phyloP scores from a whole-genome alignment of 2,113 vertebrate species.

The Seriola quinqueradiata region DNA sequence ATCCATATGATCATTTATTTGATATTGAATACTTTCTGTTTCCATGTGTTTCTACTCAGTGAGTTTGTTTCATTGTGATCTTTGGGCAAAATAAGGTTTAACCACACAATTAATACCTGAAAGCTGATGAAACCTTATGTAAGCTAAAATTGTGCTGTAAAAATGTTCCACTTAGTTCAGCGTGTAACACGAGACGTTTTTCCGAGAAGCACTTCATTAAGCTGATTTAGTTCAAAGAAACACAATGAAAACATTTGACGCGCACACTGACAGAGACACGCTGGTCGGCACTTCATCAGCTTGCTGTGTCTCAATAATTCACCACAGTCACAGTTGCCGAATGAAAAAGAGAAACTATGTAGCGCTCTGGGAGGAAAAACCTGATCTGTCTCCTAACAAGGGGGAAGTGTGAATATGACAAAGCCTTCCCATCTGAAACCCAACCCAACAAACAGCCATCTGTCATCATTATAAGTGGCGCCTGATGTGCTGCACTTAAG shows the following conservation, averaged over 20 bases:
- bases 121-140: slow-evolving; percentile 7
- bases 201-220: slow-evolving; percentile 49
- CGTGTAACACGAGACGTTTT: slow-evolving; percentile 54
- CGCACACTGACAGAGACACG: slow-evolving; percentile 18
- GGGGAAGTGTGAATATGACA: slow-evolving; percentile 82
- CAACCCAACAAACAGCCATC: slow-evolving; percentile 81
- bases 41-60: not conserved
- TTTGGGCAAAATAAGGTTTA: not conserved
- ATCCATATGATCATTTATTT: not conserved
- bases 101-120: not conserved
- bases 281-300: slow-evolving; percentile 58
- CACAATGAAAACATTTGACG: slow-evolving; percentile 49
- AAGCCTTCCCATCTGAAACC: slow-evolving; percentile 80
- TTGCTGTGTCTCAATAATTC: slow-evolving; percentile 77
- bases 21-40: not conserved
- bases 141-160: not conserved
- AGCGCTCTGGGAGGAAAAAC: slow-evolving; percentile 75
- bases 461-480: slow-evolving; percentile 84
- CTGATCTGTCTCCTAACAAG: slow-evolving; percentile 77
- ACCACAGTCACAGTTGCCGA: slow-evolving; percentile 67
- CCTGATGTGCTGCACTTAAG: slow-evolving; percentile 83
- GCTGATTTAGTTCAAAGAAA: slow-evolving; percentile 56
- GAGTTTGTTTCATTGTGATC: not conserved
- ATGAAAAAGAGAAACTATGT: slow-evolving; percentile 79
- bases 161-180: slow-evolving; percentile 31